Evolutionary conservation across 2,797 vertebrate genomes (phyloP).

Genomic region (Lerista edwardsae): DNA sequence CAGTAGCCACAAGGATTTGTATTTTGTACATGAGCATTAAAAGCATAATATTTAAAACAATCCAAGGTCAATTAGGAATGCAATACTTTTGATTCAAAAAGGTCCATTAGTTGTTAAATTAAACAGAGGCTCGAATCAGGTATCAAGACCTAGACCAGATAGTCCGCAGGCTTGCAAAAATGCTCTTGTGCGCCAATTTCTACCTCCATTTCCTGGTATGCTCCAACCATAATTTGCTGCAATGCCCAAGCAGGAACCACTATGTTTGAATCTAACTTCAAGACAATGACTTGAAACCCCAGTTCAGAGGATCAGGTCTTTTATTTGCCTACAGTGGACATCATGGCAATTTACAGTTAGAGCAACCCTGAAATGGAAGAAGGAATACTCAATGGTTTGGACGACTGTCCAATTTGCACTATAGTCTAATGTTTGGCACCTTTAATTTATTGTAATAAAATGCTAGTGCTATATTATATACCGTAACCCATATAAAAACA

Average conservation of each 20-base stretch:
- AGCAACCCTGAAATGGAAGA: neutral
- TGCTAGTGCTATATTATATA: neutral
- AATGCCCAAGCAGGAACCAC: neutral
- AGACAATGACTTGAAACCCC: neutral
- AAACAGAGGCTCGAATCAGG: too few species aligned
- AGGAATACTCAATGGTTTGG: neutral
- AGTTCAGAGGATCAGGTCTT: too few species aligned
- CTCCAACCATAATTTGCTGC: neutral
- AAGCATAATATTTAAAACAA: neutral
- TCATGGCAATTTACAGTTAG: too few species aligned
- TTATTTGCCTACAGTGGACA: too few species aligned
- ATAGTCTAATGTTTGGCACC: neutral
- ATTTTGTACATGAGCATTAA: neutral
- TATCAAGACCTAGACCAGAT: neutral
- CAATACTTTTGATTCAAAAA: neutral
- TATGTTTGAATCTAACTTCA: neutral
- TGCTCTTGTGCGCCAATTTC: neutral
- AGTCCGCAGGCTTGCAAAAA: too few species aligned
- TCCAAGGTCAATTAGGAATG: neutral
- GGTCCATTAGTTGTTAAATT: neutral
- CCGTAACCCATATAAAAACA: neutral
- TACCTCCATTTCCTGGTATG: neutral
- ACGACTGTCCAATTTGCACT: neutral
- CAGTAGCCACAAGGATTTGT: too few species aligned
- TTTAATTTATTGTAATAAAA: neutral